Conservation (phyloP, 1,140 invertebrate species). For the Drosophila micromelanica region DNA sequence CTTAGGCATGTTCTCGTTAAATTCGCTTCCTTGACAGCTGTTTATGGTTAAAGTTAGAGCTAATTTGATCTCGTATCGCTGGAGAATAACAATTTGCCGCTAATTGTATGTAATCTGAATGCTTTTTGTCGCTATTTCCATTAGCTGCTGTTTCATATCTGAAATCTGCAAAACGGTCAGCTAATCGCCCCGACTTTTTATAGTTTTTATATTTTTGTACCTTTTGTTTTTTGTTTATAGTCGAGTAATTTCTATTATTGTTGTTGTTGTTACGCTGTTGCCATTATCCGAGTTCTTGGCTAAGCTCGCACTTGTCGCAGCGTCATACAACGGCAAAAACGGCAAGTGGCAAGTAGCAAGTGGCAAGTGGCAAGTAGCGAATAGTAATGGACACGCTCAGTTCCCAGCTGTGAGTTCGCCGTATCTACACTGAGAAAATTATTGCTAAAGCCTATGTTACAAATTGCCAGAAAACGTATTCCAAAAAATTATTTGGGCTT, state of each 20-base stretch:
- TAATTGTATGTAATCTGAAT: slow-evolving; percentile 39
- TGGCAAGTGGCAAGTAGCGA: slow-evolving; percentile 22
- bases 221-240: slow-evolving; percentile 32
- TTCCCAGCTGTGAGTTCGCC: slow-evolving; percentile 54
- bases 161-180: slow-evolving; percentile 58
- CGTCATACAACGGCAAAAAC: slow-evolving; percentile 20
- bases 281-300: slow-evolving; percentile 33
- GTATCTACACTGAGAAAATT: slow-evolving; percentile 2
- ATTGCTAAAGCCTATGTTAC: no score
- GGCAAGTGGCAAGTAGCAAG: slow-evolving; percentile 7
- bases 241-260: slow-evolving; percentile 47
- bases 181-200: slow-evolving; percentile 54
- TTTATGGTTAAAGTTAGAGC: slow-evolving; percentile 24
- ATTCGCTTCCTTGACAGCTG: slow-evolving; percentile 22
- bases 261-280: slow-evolving; percentile 32
- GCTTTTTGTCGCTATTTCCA: slow-evolving; percentile 30
- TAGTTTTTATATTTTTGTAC: slow-evolving; percentile 33
- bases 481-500: no score
- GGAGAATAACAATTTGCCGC: slow-evolving; percentile 28
- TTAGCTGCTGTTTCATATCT: slow-evolving; percentile 52
- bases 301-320: slow-evolving; percentile 61
- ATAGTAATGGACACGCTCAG: slow-evolving; percentile 61
- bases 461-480: no score
- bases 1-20: slow-evolving; percentile 3
- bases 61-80: slow-evolving; percentile 37